A percentile compares a stretch with the other conserved stretches of the same genome.
Conservation (phyloP, 2,113 vertebrate species). For the Prunella himalayana region DNA sequence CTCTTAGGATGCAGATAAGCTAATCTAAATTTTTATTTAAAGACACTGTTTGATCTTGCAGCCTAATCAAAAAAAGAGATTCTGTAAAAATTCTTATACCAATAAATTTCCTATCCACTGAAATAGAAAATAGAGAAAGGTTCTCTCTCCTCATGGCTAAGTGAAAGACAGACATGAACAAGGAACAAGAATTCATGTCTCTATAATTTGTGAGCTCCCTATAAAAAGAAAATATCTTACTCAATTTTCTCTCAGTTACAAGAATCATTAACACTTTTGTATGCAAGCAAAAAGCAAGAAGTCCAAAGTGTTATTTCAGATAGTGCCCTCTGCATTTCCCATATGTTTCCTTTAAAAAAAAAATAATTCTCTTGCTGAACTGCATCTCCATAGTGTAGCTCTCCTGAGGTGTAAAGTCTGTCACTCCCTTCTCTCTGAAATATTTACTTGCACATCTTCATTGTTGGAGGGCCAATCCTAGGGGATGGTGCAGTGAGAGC, state of each 20-base stretch:
- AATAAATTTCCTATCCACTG: not conserved
- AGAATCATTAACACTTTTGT: not conserved
- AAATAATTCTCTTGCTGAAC: not conserved
- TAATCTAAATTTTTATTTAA: not conserved
- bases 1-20: not conserved
- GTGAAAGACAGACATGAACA: not conserved
- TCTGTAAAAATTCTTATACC: not conserved
- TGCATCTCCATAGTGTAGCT: not conserved
- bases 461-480: not conserved
- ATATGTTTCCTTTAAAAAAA: not conserved
- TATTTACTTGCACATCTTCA: not conserved
- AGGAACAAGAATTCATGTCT: not conserved
- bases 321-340: not conserved
- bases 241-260: not conserved
- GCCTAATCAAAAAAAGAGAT: not conserved
- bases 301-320: not conserved
- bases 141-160: not conserved
- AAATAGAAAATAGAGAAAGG: not conserved
- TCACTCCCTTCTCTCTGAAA: not conserved
- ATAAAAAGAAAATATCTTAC: not conserved
- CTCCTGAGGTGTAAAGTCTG: not conserved
- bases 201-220: not conserved
- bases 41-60: not conserved
- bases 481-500: not conserved
- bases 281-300: not conserved